These are phyloP conservation scores for Nasonia oneida DNA, from an alignment of 2,888 invertebrate genomes.

Conservation along the genomic window DNA sequence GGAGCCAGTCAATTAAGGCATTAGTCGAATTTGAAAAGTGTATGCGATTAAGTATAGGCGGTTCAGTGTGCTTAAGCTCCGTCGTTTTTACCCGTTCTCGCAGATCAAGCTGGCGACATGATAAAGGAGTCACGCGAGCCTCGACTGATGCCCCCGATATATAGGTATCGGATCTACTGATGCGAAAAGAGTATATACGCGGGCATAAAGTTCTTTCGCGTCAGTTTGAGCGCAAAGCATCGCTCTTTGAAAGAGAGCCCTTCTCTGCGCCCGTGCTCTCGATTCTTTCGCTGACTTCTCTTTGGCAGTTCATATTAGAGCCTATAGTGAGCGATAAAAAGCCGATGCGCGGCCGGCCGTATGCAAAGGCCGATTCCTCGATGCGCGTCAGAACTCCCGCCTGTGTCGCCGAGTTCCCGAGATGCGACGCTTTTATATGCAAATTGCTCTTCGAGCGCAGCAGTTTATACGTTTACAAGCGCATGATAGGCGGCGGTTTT, in stretches of 20 bases:
- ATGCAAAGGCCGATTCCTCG: neutral
- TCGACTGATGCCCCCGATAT: neutral
- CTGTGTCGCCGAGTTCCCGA: no score
- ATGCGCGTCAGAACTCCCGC: neutral
- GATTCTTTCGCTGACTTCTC: slow-evolving; percentile 3
- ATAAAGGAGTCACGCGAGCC: no score
- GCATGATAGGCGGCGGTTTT: neutral
- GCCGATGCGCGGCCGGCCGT: neutral
- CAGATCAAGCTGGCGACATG: no score
- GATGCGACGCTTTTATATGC: neutral
- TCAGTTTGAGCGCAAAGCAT: neutral
- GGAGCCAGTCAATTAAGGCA: no score
- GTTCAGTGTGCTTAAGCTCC: neutral
- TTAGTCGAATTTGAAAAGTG: neutral
- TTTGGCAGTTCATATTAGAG: neutral
- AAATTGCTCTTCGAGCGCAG: neutral
- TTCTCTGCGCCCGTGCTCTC: neutral
- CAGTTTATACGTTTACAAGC: neutral
- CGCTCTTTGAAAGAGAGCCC: neutral
- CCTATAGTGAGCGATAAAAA: neutral
- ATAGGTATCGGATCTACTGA: slow-evolving; percentile 7
- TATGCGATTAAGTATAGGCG: neutral
- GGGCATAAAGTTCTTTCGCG: neutral
- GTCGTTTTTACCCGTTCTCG: no score
- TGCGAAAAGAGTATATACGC: neutral